phyloP scores from a whole-genome alignment of 2,113 vertebrate genomes.

The Lophotis ruficrista region DNA sequence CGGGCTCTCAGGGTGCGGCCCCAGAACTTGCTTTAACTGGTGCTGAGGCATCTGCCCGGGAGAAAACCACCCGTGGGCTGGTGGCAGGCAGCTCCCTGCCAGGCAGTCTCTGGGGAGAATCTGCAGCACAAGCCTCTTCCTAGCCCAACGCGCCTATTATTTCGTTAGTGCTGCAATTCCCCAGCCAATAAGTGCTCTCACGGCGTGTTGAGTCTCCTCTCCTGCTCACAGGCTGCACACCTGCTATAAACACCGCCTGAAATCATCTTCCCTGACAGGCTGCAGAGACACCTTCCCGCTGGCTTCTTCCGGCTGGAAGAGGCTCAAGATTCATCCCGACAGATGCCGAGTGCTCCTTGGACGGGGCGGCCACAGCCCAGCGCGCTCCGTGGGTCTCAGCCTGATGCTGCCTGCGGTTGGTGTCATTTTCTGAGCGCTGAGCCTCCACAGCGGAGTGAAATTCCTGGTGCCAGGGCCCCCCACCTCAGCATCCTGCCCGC shows the following conservation, averaged over 20 bases:
- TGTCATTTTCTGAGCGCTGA: not conserved
- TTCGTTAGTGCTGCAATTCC: not conserved
- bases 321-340: not conserved
- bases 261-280: not conserved
- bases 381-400: rapidly evolving
- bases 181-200: not conserved
- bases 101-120: not conserved
- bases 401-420: not conserved
- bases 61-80: not conserved
- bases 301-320: not conserved
- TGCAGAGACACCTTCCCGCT: not conserved
- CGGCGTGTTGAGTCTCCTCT: not conserved
- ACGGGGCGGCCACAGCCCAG: rapidly evolving
- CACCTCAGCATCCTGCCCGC: not conserved
- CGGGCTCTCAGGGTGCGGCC: rapidly evolving
- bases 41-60: not conserved
- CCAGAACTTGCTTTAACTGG: not conserved
- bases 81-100: not conserved
- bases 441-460: not conserved
- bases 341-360: not conserved
- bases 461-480: not conserved
- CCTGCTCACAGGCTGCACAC: not conserved
- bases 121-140: not conserved
- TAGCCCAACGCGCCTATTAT: not conserved
- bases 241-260: not conserved